Evolutionary conservation across 1,140 invertebrate genomes (phyloP).

Genomic region (Philaenus spumarius): DNA sequence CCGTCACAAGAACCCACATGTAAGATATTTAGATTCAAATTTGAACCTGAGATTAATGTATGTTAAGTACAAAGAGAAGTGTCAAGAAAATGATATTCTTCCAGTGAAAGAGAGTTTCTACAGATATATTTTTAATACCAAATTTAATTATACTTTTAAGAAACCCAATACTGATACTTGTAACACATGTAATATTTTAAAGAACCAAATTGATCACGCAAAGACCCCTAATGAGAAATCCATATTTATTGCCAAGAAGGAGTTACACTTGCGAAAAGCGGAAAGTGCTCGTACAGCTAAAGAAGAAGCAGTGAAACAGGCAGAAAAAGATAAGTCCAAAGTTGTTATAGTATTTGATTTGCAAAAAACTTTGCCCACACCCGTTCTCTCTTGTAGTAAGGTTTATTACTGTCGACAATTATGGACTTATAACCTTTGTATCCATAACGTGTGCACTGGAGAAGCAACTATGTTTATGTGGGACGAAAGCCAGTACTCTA

Average conservation of each 20-base stretch:
- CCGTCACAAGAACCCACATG: no score
- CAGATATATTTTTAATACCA: not conserved
- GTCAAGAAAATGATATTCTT: no score
- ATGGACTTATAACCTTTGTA: slow-evolving; percentile 6
- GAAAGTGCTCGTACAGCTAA: not conserved
- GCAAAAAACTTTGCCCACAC: slow-evolving; percentile 7
- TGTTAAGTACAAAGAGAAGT: no score
- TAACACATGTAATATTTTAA: not conserved
- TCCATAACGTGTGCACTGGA: not conserved
- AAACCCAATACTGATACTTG: not conserved
- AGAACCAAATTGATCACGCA: not conserved
- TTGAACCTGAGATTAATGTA: no score
- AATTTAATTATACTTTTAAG: not conserved
- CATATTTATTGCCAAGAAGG: not conserved
- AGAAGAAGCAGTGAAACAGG: not conserved
- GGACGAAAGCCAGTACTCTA: slow-evolving; percentile 30
- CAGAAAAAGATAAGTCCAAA: not conserved
- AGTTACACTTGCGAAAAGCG: not conserved
- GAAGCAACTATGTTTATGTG: slow-evolving; percentile 28
- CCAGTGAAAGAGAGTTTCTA: not conserved
- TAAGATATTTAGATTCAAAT: no score
- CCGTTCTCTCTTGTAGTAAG: not conserved
- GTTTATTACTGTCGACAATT: slow-evolving; percentile 9
- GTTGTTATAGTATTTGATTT: slow-evolving; percentile 7
- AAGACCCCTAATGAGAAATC: not conserved